A percentile compares a stretch with the other conserved stretches of the same genome.
phyloP scores from a whole-genome alignment of 2,888 invertebrate species.

The Melipona bicolor region DNA sequence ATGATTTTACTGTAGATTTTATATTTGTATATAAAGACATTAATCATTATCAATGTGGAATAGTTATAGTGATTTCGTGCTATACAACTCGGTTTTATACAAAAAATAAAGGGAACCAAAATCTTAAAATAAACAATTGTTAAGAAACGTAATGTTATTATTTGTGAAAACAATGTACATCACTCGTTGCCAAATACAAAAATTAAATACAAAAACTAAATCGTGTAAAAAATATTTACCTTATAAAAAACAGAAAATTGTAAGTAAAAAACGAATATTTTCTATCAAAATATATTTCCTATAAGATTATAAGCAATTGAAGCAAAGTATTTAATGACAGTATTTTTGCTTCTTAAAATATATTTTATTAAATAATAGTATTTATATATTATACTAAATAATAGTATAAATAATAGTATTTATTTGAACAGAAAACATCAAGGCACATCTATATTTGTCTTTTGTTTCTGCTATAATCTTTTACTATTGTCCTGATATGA shows the following conservation, averaged over 20 bases:
- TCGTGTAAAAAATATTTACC: slow-evolving; percentile 19
- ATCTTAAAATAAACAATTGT: slow-evolving; percentile 65
- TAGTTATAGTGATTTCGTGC: slow-evolving; percentile 62
- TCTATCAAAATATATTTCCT: slow-evolving; percentile 12
- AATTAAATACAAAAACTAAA: slow-evolving; percentile 69
- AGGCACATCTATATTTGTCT: slow-evolving; percentile 74
- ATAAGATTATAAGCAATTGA: slow-evolving; percentile 11
- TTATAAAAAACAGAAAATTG: slow-evolving; percentile 35
- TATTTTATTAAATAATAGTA: slow-evolving; percentile 64
- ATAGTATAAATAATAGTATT: slow-evolving; percentile 62
- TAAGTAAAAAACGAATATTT: slow-evolving; percentile 18
- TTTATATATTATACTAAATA: slow-evolving; percentile 48
- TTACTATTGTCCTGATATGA: slow-evolving; percentile 64
- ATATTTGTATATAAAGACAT: slow-evolving; percentile 80
- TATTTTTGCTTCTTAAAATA: slow-evolving; percentile 43
- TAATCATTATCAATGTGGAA: slow-evolving; percentile 36
- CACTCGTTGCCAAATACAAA: slow-evolving; percentile 72
- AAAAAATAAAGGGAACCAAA: slow-evolving; percentile 68
- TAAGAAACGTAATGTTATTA: slow-evolving; percentile 61
- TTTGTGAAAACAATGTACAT: slow-evolving; percentile 65
- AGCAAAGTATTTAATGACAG: slow-evolving; percentile 37
- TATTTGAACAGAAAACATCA: slow-evolving; percentile 74
- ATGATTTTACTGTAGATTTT: slow-evolving; percentile 75
- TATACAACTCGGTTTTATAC: slow-evolving; percentile 65
- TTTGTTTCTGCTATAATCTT: slow-evolving; percentile 43